Evolutionary conservation across 2,888 invertebrate species (phyloP).

Genomic region (Theristus sp.): DNA sequence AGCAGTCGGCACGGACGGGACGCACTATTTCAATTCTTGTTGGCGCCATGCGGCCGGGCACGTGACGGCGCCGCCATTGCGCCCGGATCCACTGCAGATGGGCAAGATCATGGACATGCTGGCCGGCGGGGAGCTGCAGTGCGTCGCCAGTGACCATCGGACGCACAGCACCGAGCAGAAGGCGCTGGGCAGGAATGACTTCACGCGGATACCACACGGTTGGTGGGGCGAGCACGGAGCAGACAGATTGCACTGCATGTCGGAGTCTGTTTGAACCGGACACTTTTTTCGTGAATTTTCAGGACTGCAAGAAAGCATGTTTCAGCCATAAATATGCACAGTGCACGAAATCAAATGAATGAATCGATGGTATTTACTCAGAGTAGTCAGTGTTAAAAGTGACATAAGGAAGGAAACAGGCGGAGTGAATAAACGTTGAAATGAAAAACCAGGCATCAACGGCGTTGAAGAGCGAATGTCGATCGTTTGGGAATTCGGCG

Average conservation of each 20-base stretch:
- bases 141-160: constrained; percentile 84
- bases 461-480: constrained; percentile 89
- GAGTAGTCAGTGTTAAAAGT: no score
- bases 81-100: constrained; percentile 52
- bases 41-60: constrained; percentile 81
- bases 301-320: no score
- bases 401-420: no score
- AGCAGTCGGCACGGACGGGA: constrained; percentile 52
- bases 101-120: constrained; percentile 59
- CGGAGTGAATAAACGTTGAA: no score
- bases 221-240: background rate
- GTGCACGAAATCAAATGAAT: no score
- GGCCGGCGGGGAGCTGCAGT: constrained; percentile 70
- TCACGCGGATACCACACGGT: constrained; percentile 61
- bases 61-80: constrained; percentile 78
- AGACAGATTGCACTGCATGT: no score
- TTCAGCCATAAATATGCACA: no score
- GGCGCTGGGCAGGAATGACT: constrained; percentile 56
- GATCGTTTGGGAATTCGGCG: constrained; percentile 69
- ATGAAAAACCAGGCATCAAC: constrained; percentile 76
- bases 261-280: no score
- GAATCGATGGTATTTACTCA: no score
- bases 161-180: constrained; percentile 76
- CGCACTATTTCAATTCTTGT: constrained; percentile 59
- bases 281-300: no score